Evolutionary conservation across 1,140 invertebrate genomes (phyloP).

Genomic region (Drosophila repletoides): DNA sequence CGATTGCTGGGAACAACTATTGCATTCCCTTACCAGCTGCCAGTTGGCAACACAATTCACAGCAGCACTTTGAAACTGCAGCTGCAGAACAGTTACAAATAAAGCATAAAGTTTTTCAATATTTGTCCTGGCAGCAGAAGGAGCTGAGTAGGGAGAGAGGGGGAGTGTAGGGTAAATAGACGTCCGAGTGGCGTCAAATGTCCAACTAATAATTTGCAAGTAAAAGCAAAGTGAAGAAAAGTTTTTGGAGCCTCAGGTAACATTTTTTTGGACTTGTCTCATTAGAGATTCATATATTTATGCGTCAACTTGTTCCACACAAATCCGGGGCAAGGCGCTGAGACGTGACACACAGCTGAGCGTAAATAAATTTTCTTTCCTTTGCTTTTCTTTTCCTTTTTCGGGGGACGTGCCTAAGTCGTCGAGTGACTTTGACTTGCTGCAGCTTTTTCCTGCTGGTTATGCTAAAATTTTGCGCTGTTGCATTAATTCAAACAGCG

Average conservation of each 20-base stretch:
- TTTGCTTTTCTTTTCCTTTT: background rate
- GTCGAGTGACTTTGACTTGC: conserved; percentile 26
- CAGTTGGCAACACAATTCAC: conserved; percentile 2
- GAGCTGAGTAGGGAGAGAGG: too few species aligned
- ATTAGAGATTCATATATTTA: conserved; percentile 71
- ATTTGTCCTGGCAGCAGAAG: too few species aligned
- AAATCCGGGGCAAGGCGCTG: conserved; percentile 30
- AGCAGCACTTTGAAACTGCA: conserved; percentile 29
- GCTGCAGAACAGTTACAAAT: conserved; percentile 46
- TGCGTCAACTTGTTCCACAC: conserved; percentile 50
- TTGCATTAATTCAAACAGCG: conserved; percentile 41
- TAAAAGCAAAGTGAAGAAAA: conserved; percentile 47
- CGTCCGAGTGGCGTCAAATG: conserved; percentile 59
- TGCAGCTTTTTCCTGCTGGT: conserved; percentile 6
- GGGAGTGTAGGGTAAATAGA: conserved; percentile 24
- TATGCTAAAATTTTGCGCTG: conserved; percentile 45
- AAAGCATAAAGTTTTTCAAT: conserved; percentile 66
- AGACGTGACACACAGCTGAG: conserved; percentile 54
- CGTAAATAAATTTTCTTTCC: background rate
- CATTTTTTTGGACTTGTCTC: conserved; percentile 17
- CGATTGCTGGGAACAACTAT: background rate
- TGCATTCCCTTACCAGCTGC: background rate
- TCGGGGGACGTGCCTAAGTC: conserved; percentile 25
- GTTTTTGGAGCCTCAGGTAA: conserved; percentile 5
- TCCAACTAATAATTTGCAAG: conserved; percentile 68